Evolutionary conservation across 2,888 invertebrate species (phyloP).

Genomic region (Chesias legatella): DNA sequence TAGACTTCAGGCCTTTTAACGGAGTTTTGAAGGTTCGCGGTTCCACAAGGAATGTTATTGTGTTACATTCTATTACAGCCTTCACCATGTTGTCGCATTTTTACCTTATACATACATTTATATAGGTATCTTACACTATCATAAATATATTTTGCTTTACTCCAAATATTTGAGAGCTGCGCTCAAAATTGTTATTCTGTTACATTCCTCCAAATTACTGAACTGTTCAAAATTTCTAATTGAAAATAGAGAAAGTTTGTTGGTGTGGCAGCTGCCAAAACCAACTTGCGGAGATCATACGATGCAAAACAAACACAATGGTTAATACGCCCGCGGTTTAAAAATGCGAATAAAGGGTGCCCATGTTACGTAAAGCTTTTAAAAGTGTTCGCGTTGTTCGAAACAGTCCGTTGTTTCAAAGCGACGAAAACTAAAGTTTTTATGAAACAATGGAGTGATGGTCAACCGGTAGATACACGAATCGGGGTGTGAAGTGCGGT

Average conservation of each 20-base stretch:
- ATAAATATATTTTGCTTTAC: too few species aligned
- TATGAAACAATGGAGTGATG: slow-evolving; percentile 41
- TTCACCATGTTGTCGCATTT: slow-evolving; percentile 39
- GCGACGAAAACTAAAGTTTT: slow-evolving; percentile 37
- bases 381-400: slow-evolving; percentile 31
- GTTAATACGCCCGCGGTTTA: slow-evolving; percentile 5
- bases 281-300: not conserved
- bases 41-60: slow-evolving; percentile 43
- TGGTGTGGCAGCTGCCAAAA: not conserved
- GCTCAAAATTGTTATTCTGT: too few species aligned
- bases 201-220: too few species aligned
- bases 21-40: slow-evolving; percentile 36
- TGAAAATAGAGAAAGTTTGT: not conserved
- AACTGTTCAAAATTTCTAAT: too few species aligned
- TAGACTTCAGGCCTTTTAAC: slow-evolving; percentile 33
- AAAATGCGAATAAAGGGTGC: slow-evolving; percentile 6
- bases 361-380: slow-evolving; percentile 26
- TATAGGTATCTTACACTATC: not conserved
- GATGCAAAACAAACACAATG: not conserved
- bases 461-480: slow-evolving; percentile 28
- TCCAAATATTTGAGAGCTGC: too few species aligned
- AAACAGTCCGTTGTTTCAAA: slow-evolving; percentile 30
- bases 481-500: slow-evolving; percentile 27
- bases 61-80: slow-evolving; percentile 44
- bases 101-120: slow-evolving; percentile 24